Conservation (phyloP, 2,797 vertebrate genomes). For the Bradypodion pumilum region DNA sequence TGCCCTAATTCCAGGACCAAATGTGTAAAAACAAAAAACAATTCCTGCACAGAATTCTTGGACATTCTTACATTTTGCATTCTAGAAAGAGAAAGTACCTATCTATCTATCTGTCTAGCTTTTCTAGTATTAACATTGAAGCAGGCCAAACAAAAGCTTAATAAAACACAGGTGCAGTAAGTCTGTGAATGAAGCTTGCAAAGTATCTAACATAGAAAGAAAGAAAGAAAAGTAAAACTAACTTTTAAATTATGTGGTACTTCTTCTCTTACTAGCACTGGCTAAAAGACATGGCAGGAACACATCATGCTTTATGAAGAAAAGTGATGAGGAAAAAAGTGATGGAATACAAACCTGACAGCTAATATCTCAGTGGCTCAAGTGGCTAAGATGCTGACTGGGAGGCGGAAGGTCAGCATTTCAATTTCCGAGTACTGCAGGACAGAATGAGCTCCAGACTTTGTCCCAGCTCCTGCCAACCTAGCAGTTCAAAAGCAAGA, state of each 20-base stretch:
- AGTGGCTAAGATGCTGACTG: no score
- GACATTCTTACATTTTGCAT: neutral
- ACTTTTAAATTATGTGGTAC: slow-evolving; percentile 37
- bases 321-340: neutral
- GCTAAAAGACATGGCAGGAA: neutral
- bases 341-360: neutral
- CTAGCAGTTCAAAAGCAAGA: no score
- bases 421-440: no score
- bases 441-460: no score
- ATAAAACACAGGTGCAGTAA: slow-evolving; percentile 58
- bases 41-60: neutral
- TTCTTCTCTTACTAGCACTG: slow-evolving; percentile 25
- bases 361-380: neutral
- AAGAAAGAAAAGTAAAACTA: slow-evolving; percentile 49
- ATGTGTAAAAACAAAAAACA: neutral
- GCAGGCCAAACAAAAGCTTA: slow-evolving; percentile 63
- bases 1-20: neutral
- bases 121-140: slow-evolving; percentile 39
- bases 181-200: slow-evolving; percentile 65
- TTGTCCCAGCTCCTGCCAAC: no score
- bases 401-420: no score
- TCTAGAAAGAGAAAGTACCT: neutral
- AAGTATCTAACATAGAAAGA: slow-evolving; percentile 71
- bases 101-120: neutral
- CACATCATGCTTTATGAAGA: neutral